A percentile compares a stretch with the other conserved stretches of the same genome.
Evolutionary conservation across 2,797 vertebrate species (phyloP).

Genomic region (Acipenser transmontanus): DNA sequence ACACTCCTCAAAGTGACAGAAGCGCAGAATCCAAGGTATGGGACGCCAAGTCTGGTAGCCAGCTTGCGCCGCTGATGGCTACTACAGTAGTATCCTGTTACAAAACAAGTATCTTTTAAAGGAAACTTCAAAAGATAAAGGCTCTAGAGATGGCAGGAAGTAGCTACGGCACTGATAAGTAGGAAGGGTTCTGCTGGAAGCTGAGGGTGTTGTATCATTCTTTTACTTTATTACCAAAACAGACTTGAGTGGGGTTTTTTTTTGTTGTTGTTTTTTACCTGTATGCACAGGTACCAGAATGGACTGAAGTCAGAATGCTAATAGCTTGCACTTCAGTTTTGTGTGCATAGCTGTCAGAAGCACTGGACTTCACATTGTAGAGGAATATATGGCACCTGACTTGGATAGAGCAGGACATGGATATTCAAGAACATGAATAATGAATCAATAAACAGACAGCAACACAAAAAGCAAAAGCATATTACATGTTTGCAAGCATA

Average conservation of each 20-base stretch:
- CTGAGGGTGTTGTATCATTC: neutral
- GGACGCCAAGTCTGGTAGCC: constrained; percentile 30
- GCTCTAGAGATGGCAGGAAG: constrained; percentile 12
- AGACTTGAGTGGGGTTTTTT: neutral
- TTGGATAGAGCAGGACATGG: too few species aligned
- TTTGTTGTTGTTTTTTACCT: too few species aligned
- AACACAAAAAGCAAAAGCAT: too few species aligned
- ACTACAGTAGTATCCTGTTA: constrained; percentile 22
- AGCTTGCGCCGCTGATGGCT: constrained; percentile 21
- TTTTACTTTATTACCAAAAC: neutral
- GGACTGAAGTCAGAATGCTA: too few species aligned
- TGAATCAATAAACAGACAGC: too few species aligned
- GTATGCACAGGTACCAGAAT: too few species aligned
- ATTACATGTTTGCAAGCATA: too few species aligned
- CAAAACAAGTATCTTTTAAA: constrained; percentile 27
- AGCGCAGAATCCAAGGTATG: constrained; percentile 33
- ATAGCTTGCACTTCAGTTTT: too few species aligned
- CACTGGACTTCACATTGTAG: too few species aligned
- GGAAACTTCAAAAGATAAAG: neutral
- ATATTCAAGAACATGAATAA: too few species aligned
- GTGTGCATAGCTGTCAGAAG: too few species aligned
- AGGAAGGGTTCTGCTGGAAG: neutral
- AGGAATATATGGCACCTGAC: too few species aligned
- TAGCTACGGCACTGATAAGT: neutral
- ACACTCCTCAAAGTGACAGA: constrained; percentile 21